phyloP scores from a whole-genome alignment of 2,797 vertebrate species.

The Enteromius paludinosus region DNA sequence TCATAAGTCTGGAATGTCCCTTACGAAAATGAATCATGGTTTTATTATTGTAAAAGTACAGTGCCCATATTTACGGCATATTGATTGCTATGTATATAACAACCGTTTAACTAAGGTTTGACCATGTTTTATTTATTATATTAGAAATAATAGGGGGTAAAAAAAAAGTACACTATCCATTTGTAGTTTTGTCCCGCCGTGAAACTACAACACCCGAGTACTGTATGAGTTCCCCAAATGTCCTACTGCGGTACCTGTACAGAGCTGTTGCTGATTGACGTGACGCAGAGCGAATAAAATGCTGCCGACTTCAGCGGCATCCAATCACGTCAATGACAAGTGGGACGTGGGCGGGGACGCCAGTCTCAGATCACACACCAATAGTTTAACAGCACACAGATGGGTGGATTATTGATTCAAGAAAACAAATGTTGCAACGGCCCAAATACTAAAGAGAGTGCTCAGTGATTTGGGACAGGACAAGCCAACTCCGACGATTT shows the following conservation, averaged over 20 bases:
- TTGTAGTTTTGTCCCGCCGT: not conserved
- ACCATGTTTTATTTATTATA: not conserved
- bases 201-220: slow-evolving; percentile 13
- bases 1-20: not conserved
- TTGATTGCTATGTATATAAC: not conserved
- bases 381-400: slow-evolving; percentile 29
- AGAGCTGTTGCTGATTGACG: slow-evolving; percentile 26
- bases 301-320: not conserved
- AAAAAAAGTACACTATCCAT: not conserved
- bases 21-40: not conserved
- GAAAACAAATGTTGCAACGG: slow-evolving; percentile 15
- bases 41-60: not conserved
- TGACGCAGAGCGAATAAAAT: not conserved
- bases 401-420: slow-evolving; percentile 43
- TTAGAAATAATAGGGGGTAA: not conserved
- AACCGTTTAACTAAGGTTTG: not conserved
- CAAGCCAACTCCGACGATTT: not conserved
- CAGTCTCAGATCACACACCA: slow-evolving; percentile 1
- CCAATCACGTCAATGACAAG: slow-evolving; percentile 51
- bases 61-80: not conserved
- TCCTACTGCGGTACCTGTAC: not conserved
- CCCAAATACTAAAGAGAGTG: not conserved
- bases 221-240: not conserved
- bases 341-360: not conserved
- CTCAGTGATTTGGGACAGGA: not conserved